Percentiles rank a stretch among this genome's conserved stretches.
phyloP scores from a whole-genome alignment of 2,797 vertebrate species.

The Paedocypris micromegethes region DNA sequence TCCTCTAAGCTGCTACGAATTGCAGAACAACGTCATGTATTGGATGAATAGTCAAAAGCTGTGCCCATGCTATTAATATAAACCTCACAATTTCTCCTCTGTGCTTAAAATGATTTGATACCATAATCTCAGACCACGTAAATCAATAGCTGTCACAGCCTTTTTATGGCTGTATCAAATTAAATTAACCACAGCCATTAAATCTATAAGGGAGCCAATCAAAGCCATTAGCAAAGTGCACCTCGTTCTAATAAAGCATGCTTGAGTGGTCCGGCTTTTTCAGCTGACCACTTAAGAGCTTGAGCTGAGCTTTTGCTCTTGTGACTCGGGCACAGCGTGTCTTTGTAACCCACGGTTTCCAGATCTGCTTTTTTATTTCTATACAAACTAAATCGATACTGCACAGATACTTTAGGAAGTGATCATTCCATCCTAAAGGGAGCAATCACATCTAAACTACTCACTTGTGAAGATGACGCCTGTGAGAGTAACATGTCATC shows the following conservation, averaged over 20 bases:
- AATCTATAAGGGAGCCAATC: slow-evolving; percentile 59
- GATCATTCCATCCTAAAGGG: too few relatives aligned
- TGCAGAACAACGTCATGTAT: slow-evolving; percentile 1
- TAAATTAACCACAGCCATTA: slow-evolving; percentile 70
- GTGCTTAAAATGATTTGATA: slow-evolving; percentile 56
- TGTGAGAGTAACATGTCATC: too few relatives aligned
- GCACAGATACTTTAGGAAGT: too few relatives aligned
- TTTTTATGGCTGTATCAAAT: slow-evolving; percentile 65
- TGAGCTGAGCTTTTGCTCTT: slow-evolving; percentile 11
- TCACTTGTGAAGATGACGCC: too few relatives aligned
- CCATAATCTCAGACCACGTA: slow-evolving; percentile 42
- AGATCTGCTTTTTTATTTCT: slow-evolving; percentile 1
- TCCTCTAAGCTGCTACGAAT: not conserved
- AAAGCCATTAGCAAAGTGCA: slow-evolving; percentile 56
- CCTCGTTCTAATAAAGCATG: slow-evolving; percentile 44
- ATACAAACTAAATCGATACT: not conserved
- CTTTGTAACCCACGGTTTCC: slow-evolving; percentile 1
- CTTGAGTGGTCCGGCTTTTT: slow-evolving; percentile 43
- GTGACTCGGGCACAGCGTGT: slow-evolving; percentile 1
- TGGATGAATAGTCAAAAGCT: slow-evolving; percentile 27
- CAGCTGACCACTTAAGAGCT: slow-evolving; percentile 35
- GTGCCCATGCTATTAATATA: slow-evolving; percentile 32
- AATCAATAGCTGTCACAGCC: slow-evolving; percentile 59
- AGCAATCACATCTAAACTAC: too few relatives aligned
- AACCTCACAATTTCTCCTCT: slow-evolving; percentile 18